A percentile compares a stretch with the other conserved stretches of the same genome.
These are phyloP conservation scores for Hymenochirus boettgeri DNA, from an alignment of 2,113 vertebrate species.

Conservation along the genomic window DNA sequence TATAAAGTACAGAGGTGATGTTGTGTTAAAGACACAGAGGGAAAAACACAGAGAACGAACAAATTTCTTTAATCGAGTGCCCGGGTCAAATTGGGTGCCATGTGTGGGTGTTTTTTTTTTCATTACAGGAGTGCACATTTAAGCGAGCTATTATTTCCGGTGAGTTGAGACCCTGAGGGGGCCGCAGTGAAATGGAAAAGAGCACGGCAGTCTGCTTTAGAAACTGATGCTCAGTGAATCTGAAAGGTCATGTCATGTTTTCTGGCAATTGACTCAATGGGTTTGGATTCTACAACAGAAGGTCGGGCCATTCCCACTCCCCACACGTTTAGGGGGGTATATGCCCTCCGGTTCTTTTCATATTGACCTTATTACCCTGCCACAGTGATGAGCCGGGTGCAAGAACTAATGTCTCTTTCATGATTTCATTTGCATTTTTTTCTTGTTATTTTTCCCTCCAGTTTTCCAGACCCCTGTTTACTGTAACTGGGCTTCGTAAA, in stretches of 20 bases:
- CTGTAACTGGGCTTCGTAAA: neutral
- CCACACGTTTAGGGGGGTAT: conserved; percentile 82
- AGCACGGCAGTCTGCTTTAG: conserved; percentile 77
- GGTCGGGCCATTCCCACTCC: conserved; percentile 77
- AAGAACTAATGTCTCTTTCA: conserved; percentile 48
- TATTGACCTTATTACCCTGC: conserved; percentile 93
- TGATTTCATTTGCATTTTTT: conserved; percentile 40
- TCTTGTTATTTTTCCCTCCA: neutral
- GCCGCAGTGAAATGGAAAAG: conserved; percentile 82
- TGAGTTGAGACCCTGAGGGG: conserved; percentile 78
- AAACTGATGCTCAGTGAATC: conserved; percentile 85
- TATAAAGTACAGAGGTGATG: conserved; percentile 1
- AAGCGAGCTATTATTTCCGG: conserved; percentile 87
- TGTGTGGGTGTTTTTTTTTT: conserved; percentile 60
- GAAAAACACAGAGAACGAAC: conserved; percentile 17
- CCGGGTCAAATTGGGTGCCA: conserved; percentile 76
- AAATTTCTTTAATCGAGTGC: conserved; percentile 46
- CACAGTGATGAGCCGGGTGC: conserved; percentile 71
- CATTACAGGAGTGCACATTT: conserved; percentile 79
- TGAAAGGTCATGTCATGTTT: conserved; percentile 98
- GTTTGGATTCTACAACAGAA: conserved; percentile 88
- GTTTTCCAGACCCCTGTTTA: neutral
- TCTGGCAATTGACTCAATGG: conserved; percentile 95
- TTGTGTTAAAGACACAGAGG: conserved; percentile 18
- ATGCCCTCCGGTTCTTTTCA: conserved; percentile 85